phyloP scores from a whole-genome alignment of 2,797 vertebrate species.

The Muraenolepis orangiensis region DNA sequence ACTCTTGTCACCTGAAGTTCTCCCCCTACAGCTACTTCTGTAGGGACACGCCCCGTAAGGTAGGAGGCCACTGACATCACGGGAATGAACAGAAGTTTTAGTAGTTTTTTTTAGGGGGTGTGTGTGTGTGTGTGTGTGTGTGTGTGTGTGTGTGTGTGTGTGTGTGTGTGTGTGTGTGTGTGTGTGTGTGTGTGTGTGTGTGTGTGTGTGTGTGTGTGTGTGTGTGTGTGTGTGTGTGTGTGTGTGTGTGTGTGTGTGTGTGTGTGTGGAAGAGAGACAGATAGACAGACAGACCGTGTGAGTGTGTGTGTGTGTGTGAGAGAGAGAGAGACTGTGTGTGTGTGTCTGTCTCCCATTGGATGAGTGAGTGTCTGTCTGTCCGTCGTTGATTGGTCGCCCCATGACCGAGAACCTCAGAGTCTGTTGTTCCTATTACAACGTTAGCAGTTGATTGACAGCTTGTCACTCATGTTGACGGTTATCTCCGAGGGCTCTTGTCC shows the following conservation, averaged over 20 bases:
- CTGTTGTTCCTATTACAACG: background rate
- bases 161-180: no score
- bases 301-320: background rate
- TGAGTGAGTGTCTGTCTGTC: background rate
- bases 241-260: background rate
- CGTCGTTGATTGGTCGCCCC: background rate
- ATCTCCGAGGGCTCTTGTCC: background rate
- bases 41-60: constrained; percentile 90
- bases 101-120: no score
- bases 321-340: no score
- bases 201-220: no score
- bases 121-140: no score
- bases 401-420: background rate
- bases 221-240: no score
- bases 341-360: background rate
- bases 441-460: background rate
- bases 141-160: no score
- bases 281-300: no score
- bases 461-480: background rate
- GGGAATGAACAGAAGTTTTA: no score
- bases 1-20: constrained; percentile 91
- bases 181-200: no score
- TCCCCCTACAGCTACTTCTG: constrained; percentile 98
- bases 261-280: no score
- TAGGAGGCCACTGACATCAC: constrained; percentile 47